Conservation (phyloP, 2,888 invertebrate genomes). For the Drosophila kokeensis region DNA sequence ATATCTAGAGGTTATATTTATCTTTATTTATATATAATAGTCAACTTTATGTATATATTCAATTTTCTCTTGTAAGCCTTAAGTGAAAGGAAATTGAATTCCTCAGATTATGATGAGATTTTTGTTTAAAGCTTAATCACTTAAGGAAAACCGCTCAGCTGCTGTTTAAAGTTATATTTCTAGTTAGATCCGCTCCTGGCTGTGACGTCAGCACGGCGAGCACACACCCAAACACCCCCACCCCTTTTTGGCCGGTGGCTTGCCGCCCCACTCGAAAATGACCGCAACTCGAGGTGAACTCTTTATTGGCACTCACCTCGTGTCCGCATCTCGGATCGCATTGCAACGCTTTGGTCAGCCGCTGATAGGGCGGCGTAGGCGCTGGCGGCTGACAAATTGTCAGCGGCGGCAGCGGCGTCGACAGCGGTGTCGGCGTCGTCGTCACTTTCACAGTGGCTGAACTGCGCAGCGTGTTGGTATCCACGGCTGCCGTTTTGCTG, state of each 20-base stretch:
- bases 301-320: constrained; percentile 83
- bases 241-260: background rate
- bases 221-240: constrained; percentile 5
- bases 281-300: constrained; percentile 46
- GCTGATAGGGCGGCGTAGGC: constrained; percentile 86
- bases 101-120: background rate
- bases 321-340: constrained; percentile 86
- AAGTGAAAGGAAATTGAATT: background rate
- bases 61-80: background rate
- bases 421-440: constrained; percentile 46
- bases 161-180: background rate
- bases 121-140: background rate
- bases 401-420: constrained; percentile 62
- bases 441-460: constrained; percentile 76
- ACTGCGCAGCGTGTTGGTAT: constrained; percentile 84
- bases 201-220: constrained; percentile 39
- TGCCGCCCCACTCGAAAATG: constrained; percentile 25
- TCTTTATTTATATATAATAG: background rate
- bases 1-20: background rate
- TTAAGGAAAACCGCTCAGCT: background rate
- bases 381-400: constrained; percentile 82
- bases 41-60: background rate
- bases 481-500: constrained; percentile 85
- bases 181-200: constrained; percentile 39
- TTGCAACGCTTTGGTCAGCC: constrained; percentile 86